Evolutionary conservation across 2,797 vertebrate species (phyloP).

Genomic region (Saxicola maurus): DNA sequence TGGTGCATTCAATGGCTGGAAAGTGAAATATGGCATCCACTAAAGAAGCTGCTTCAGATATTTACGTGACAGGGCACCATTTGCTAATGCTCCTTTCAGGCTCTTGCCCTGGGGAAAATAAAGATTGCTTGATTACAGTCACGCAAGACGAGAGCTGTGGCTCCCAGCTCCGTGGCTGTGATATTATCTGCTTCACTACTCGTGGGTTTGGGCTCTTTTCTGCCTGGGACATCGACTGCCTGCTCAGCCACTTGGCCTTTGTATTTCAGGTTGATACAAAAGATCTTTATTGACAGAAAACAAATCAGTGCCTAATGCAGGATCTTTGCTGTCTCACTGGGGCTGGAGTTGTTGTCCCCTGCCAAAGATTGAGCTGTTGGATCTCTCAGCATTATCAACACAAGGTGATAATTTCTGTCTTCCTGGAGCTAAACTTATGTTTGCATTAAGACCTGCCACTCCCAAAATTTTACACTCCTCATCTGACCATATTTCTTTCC

Average conservation of each 20-base stretch:
- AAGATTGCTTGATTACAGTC: constrained; percentile 23
- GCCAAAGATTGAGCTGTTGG: not conserved
- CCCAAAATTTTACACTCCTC: not conserved
- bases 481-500: not conserved
- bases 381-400: not conserved
- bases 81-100: constrained; percentile 24
- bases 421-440: not conserved
- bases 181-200: constrained; percentile 21
- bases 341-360: not conserved
- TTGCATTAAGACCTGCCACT: not conserved
- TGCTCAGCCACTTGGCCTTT: constrained; percentile 9
- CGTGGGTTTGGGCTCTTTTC: not conserved
- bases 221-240: constrained; percentile 17
- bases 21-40: constrained; percentile 15
- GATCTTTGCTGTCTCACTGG: not conserved
- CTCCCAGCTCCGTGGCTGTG: not conserved
- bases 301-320: not conserved
- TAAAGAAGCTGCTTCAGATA: constrained; percentile 6
- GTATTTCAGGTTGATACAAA: not conserved
- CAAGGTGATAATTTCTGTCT: not conserved
- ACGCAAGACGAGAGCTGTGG: not conserved
- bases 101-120: not conserved
- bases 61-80: constrained; percentile 34
- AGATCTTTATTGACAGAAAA: constrained; percentile 6
- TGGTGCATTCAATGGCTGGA: not conserved